Percentiles rank a stretch among this genome's conserved stretches.
These are phyloP conservation scores for Harmothoe impar DNA, from an alignment of 2,888 invertebrate genomes.

Conservation along the genomic window DNA sequence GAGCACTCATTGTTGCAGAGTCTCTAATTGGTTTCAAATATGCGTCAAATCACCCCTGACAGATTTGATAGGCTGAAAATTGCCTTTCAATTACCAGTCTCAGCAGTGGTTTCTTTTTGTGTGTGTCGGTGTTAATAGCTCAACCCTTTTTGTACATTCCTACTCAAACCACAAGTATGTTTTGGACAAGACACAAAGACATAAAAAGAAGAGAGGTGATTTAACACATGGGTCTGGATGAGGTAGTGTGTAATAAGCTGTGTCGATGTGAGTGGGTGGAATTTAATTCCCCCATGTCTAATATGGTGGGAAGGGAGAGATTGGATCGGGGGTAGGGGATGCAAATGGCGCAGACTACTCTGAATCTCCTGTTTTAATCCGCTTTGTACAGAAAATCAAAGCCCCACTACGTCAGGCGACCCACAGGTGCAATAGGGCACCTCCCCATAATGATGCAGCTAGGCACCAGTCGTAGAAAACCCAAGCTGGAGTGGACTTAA, in stretches of 20 bases:
- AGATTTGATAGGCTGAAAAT: not conserved
- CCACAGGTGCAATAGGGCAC: conserved; percentile 35
- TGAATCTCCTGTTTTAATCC: conserved; percentile 32
- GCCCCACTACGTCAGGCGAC: not conserved
- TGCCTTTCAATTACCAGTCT: not conserved
- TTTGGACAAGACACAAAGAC: not conserved
- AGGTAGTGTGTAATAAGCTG: not conserved
- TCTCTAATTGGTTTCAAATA: conserved; percentile 42
- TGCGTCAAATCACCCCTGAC: not conserved
- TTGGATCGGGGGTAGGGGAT: not conserved
- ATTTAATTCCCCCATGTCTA: conserved; percentile 32
- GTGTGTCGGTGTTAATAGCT: not conserved
- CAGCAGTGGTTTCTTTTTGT: not conserved
- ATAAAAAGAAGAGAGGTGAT: not conserved
- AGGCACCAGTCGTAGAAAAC: too few species aligned
- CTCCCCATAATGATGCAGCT: not conserved
- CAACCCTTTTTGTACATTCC: not conserved
- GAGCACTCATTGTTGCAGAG: not conserved
- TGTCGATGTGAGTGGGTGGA: not conserved
- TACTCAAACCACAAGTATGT: not conserved
- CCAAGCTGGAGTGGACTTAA: not conserved
- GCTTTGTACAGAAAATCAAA: conserved; percentile 26
- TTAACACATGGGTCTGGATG: not conserved
- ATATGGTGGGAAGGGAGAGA: not conserved
- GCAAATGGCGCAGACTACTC: not conserved